phyloP scores from a whole-genome alignment of 2,113 vertebrate genomes.

The Sula dactylatra region DNA sequence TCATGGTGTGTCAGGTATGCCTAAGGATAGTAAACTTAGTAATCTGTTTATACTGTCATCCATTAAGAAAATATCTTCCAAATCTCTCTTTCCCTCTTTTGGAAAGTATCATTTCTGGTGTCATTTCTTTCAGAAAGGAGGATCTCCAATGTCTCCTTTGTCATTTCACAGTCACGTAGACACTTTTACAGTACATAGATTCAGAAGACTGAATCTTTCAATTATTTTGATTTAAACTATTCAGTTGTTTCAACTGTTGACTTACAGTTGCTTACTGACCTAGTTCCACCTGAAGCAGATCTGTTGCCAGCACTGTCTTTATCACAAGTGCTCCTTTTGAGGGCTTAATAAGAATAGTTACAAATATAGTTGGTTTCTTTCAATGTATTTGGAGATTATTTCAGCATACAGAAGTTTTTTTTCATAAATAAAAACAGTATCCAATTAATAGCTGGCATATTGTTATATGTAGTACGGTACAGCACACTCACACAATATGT shows the following conservation, averaged over 20 bases:
- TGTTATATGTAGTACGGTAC: background rate
- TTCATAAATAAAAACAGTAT: background rate
- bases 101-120: background rate
- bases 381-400: background rate
- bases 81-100: background rate
- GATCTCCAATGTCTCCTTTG: background rate
- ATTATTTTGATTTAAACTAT: background rate
- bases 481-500: background rate
- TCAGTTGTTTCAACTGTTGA: background rate
- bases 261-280: background rate
- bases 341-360: background rate
- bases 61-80: background rate
- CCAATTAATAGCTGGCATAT: background rate
- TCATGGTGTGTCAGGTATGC: background rate
- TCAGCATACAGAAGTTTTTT: background rate
- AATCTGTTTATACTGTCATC: background rate
- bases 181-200: background rate
- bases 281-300: background rate
- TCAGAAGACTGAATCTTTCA: background rate
- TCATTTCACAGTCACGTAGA: background rate
- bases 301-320: background rate
- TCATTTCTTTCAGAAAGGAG: background rate
- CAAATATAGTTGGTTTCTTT: background rate
- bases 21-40: background rate
- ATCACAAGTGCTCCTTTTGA: background rate